A percentile compares a stretch with the other conserved stretches of the same genome.
These are phyloP conservation scores for Lutjanus argentimaculatus DNA, from an alignment of 2,797 vertebrate species.

Conservation along the genomic window DNA sequence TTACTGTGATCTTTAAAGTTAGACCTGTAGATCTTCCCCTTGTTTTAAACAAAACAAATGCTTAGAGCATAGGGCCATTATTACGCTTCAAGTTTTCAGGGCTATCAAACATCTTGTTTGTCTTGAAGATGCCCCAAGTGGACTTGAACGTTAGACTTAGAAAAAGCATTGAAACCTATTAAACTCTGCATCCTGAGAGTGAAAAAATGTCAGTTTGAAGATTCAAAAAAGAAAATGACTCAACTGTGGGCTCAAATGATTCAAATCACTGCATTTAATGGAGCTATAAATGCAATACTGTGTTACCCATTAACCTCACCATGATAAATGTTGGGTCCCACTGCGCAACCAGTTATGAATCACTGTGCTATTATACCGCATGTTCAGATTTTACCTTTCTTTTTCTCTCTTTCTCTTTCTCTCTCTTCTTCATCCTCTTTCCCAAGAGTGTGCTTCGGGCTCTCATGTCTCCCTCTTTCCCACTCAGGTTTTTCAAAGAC, in stretches of 20 bases:
- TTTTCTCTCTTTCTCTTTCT: constrained; percentile 58
- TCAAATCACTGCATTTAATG: constrained; percentile 24
- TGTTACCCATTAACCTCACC: constrained; percentile 34
- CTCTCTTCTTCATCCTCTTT: constrained; percentile 58
- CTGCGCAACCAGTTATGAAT: constrained; percentile 56
- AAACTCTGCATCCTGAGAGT: background rate
- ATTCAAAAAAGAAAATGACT: constrained; percentile 6
- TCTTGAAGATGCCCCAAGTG: background rate
- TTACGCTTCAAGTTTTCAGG: too few relatives aligned
- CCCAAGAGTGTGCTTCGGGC: constrained; percentile 21
- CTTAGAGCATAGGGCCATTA: too few relatives aligned
- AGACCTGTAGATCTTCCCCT: too few relatives aligned
- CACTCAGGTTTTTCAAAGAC: constrained; percentile 38
- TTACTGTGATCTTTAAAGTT: too few relatives aligned
- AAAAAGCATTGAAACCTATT: background rate
- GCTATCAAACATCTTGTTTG: background rate
- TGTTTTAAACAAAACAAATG: too few relatives aligned
- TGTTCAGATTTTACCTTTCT: constrained; percentile 73
- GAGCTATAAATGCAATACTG: constrained; percentile 16
- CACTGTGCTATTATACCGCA: constrained; percentile 13
- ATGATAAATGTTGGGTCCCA: constrained; percentile 18
- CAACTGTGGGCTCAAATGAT: constrained; percentile 13
- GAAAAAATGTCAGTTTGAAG: constrained; percentile 4
- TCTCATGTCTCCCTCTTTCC: constrained; percentile 42
- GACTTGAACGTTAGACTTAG: background rate